Base-by-base conservation (phyloP, 2,888 invertebrate genomes). In the Artemia sinica region DNA sequence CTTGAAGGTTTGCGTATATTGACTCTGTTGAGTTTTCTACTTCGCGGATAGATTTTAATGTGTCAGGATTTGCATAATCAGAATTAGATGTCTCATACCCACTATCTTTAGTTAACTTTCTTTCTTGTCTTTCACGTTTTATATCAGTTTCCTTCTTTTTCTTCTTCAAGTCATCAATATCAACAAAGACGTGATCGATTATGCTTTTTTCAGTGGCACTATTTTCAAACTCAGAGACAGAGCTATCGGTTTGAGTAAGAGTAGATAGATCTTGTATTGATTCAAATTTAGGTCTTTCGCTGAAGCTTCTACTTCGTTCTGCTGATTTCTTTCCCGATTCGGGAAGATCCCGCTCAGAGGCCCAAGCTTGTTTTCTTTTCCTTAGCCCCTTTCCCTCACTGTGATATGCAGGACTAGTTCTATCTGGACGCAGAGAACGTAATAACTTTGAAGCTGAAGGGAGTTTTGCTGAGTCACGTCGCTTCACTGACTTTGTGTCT, bases 391-490 rank as follows among this genome's bases (percentile, higher is more conserved):
- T 74, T 71, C 76, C 77, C 72, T 77, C 76, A 71, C 76, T 76
- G 72, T 76, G 76, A 72, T 76, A 77, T 71, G 75, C 75, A 41
- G 76, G 76, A 72, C 76, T 77, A 70, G 74, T 70, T 18, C 77
- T 73, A 66, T 76, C 76, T 71, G 75, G 71, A 69, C 69, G 65
- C 52, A 70, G 66, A 52, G 68, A 68, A 49, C 68, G 68, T 50
- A 70, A 66, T 41, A 70, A 66, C 7, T 66, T 14, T 48, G 70
- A 69, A 28, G 70, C 70, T n/a, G 70, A 70, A n/a, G 67, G 51
- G 8, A 67, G 67, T 41, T 51, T 50, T 50, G 67, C 67, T 10
- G 70, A 70, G 65, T 70, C 70, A 18, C 70, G 66, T 49, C 70
- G 65, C 66, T 70, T 67, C 41, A 70, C 70, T 9, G 70, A 68